These are phyloP conservation scores for Acropora tenuis DNA, from an alignment of 64 coral and sea anemone species.

Conservation along the genomic window DNA sequence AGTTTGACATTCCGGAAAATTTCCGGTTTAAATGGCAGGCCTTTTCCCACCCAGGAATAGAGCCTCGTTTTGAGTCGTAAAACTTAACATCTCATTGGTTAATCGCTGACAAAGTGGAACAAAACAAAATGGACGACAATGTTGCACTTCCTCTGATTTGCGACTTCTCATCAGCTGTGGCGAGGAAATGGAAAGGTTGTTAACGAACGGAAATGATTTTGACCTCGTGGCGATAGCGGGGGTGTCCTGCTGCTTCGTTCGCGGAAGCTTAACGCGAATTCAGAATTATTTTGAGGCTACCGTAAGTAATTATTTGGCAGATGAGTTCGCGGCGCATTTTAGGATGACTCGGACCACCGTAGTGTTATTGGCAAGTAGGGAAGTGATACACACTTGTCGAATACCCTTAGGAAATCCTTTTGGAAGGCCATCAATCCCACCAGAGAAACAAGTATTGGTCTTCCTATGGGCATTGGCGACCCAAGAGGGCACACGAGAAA, in stretches of 20 bases:
- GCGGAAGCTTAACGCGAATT: conserved; percentile 31
- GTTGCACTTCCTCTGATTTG: not conserved
- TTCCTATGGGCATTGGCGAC: conserved; percentile 38
- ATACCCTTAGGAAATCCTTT: conserved; percentile 7
- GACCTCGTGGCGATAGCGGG: conserved; percentile 23
- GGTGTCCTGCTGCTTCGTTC: conserved; percentile 14
- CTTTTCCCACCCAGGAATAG: too few relatives aligned
- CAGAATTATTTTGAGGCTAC: conserved; percentile 49
- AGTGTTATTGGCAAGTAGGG: too few relatives aligned
- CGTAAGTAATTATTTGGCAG: conserved; percentile 37
- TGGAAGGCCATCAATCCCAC: conserved; percentile 54
- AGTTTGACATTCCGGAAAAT: too few relatives aligned
- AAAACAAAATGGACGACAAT: not conserved
- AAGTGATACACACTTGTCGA: not conserved
- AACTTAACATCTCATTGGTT: too few relatives aligned
- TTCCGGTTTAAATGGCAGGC: too few relatives aligned
- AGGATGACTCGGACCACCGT: conserved; percentile 24
- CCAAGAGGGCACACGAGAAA: too few relatives aligned
- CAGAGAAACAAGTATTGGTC: conserved; percentile 55
- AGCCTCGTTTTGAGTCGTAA: too few relatives aligned
- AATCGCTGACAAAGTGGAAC: too few relatives aligned
- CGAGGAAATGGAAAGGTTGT: not conserved
- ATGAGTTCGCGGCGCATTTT: conserved; percentile 49
- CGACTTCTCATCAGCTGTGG: not conserved
- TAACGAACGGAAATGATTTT: conserved; percentile 11